Base-by-base conservation (phyloP, 2,797 vertebrate species). In the Peromyscus nudipes region DNA sequence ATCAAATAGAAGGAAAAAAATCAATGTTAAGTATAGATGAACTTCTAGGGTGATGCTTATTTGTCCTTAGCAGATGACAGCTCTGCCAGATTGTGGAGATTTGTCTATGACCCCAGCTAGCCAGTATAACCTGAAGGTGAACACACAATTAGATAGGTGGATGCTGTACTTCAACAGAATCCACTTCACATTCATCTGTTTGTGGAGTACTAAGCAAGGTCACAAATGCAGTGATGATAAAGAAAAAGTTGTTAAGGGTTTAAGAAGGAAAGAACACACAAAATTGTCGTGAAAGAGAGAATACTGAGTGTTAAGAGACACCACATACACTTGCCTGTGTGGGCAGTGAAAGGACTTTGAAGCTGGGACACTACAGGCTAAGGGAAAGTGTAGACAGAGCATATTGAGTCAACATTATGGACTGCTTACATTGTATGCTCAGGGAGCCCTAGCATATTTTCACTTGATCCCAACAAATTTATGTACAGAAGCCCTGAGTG, bases 391-490 rank as follows among this genome's bases (percentile, higher is more conserved):
- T 85, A 94, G 43, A 94, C 31, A 64, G 67, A 82, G 40, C 52
- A 94, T 77, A 73, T 14, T 69, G 85, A 83, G 40, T 89, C 76
- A 93, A n/a, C 46, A 85, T 57, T 65, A 60, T 64, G 46, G 81
- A 34, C 60, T 90, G 77, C 31, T 65, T 90, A 37, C 8, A 67
- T 12, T 90, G 65, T 87, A 19, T 93, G 52, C 73, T 57, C n/a
- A 77, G 43, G 89, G 57, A 89, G 52, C 75, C 43, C 55, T 65
- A 73, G 69, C 34, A 65, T 89, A 81, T 91, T 96, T 96, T 96
- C 62, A 23, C 29, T 93, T 76, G 57, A 91, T 95, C 88, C 65
- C 77, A 75, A 75, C 37, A 79, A 75, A 75, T 93, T 76, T 69
- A 6, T 67, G 37, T 93, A 46, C 67, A 89, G 67, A 89, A 89